phyloP scores from a whole-genome alignment of 2,797 vertebrate genomes.

The Oreochromis mossambicus region DNA sequence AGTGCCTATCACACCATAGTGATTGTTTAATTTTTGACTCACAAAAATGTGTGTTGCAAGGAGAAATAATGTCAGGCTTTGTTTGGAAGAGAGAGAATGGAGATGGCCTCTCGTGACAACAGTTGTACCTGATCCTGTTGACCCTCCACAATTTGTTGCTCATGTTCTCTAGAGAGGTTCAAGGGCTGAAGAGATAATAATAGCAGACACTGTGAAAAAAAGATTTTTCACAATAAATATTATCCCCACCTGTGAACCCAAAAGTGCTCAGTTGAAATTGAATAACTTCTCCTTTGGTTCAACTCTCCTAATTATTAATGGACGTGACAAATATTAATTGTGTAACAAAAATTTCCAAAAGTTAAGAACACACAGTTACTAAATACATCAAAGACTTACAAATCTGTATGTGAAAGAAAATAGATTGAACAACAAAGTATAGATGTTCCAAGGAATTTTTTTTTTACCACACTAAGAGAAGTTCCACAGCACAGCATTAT shows the following conservation, averaged over 20 bases:
- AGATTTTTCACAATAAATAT: background rate
- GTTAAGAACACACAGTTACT: background rate
- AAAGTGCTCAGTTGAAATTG: background rate
- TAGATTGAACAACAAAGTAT: background rate
- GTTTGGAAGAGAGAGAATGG: slow-evolving; percentile 22
- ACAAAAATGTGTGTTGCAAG: slow-evolving; percentile 18
- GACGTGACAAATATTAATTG: background rate
- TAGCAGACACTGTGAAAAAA: background rate
- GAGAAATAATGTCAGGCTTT: slow-evolving; percentile 13
- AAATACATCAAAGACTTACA: background rate
- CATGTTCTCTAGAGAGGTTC: background rate
- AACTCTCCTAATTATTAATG: background rate
- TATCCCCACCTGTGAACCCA: background rate
- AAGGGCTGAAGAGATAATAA: slow-evolving; percentile 16
- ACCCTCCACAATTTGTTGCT: background rate
- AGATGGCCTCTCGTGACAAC: slow-evolving; percentile 18
- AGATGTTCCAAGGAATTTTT: slow-evolving; percentile 19
- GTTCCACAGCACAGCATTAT: slow-evolving; percentile 5
- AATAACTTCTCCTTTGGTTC: background rate
- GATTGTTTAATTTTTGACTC: background rate
- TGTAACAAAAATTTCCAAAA: background rate
- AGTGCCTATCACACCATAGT: background rate
- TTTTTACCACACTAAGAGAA: slow-evolving; percentile 28
- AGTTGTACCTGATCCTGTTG: slow-evolving; percentile 8
- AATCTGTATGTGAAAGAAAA: background rate